phyloP scores from a whole-genome alignment of 2,113 vertebrate species.

The Gallinago paraguaiae region DNA sequence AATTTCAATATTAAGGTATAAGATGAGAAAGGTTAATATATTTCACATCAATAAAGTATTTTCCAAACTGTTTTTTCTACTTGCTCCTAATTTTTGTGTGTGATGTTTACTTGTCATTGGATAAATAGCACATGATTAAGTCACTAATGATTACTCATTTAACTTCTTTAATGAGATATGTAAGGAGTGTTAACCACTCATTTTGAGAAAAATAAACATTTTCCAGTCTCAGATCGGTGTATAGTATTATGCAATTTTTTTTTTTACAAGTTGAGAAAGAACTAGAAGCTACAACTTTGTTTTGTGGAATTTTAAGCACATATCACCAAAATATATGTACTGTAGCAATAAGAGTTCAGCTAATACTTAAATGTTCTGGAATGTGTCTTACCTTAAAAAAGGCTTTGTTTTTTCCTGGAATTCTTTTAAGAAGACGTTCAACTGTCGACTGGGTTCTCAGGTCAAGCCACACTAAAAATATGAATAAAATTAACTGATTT shows the following conservation, averaged over 20 bases:
- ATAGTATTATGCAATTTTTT: background rate
- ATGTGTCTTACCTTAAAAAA: slow-evolving; percentile 88
- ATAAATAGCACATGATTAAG: background rate
- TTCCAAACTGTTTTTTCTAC: background rate
- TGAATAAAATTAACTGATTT: slow-evolving; percentile 19
- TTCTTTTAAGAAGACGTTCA: slow-evolving; percentile 89
- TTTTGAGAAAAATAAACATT: background rate
- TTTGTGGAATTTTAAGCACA: background rate
- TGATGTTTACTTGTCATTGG: background rate
- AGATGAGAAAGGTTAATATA: background rate
- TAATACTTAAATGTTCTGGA: background rate
- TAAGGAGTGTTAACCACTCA: background rate
- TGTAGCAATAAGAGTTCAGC: background rate
- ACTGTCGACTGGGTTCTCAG: slow-evolving; percentile 96
- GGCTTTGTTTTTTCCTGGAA: slow-evolving; percentile 89
- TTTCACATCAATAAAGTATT: background rate
- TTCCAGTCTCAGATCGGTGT: background rate
- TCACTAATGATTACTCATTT: background rate
- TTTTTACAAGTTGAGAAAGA: background rate
- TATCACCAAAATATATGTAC: background rate
- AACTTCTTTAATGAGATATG: background rate
- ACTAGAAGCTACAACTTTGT: background rate
- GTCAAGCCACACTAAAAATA: slow-evolving; percentile 91
- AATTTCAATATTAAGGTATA: background rate
- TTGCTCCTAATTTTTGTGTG: background rate